Evolutionary conservation across 2,797 vertebrate species (phyloP).

Genomic region (Hybognathus amarus): DNA sequence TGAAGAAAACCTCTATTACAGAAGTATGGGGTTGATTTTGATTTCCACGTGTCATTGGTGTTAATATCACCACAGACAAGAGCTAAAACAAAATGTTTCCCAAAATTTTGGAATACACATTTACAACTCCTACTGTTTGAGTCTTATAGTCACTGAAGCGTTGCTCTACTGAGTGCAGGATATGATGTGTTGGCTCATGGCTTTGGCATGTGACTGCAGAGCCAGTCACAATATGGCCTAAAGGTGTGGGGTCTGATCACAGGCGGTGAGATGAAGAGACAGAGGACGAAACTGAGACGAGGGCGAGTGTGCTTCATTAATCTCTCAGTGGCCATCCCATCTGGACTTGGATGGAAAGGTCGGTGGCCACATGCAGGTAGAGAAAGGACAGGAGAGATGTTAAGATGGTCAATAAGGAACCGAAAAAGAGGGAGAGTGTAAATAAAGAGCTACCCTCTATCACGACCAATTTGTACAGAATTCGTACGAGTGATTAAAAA

Average conservation of each 20-base stretch:
- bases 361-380: conserved; percentile 36
- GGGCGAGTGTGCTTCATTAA: conserved; percentile 59
- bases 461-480: too few species aligned
- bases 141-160: not conserved
- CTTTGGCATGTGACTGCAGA: conserved; percentile 20
- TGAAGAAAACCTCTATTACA: not conserved
- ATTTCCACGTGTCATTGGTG: not conserved
- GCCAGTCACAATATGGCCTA: conserved; percentile 48
- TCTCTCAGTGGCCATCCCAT: conserved; percentile 59
- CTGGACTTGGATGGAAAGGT: conserved; percentile 52
- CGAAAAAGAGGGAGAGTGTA: not conserved
- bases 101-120: not conserved
- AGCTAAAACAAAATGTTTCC: not conserved
- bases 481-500: too few species aligned
- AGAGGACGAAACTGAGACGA: conserved; percentile 52
- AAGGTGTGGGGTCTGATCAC: conserved; percentile 38
- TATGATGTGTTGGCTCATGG: conserved; percentile 10
- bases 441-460: too few species aligned
- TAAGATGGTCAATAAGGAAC: conserved; percentile 39
- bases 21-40: not conserved
- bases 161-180: conserved; percentile 4
- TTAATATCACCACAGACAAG: not conserved
- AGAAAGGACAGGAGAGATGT: conserved; percentile 18
- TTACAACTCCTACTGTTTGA: not conserved
- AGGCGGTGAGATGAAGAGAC: conserved; percentile 36